Conservation (phyloP, 2,888 invertebrate species). For the Eristalis tenax region DNA sequence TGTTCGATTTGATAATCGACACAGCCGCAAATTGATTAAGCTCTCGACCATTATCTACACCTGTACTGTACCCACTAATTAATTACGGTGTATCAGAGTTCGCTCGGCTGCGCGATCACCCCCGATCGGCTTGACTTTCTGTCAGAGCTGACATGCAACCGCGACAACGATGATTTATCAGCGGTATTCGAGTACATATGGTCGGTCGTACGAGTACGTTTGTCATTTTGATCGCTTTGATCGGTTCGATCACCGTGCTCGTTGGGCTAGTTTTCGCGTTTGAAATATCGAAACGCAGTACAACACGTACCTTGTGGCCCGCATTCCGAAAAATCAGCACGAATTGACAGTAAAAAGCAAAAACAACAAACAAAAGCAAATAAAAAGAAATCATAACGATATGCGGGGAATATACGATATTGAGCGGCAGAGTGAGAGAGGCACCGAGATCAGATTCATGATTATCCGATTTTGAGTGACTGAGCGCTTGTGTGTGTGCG, state of each 20-base stretch:
- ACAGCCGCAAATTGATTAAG: constrained; percentile 45
- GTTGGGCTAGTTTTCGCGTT: not conserved
- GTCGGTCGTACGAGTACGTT: not conserved
- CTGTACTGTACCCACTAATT: constrained; percentile 16
- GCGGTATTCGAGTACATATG: not conserved
- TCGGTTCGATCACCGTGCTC: not conserved
- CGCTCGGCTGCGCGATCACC: not conserved
- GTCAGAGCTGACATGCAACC: not conserved
- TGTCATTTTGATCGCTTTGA: not conserved
- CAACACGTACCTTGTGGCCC: constrained; percentile 21
- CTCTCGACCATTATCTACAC: constrained; percentile 2
- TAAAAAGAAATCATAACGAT: not conserved
- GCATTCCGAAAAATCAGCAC: constrained; percentile 39
- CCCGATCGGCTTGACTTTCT: not conserved
- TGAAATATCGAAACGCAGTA: constrained; percentile 6
- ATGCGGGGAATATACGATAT: constrained; percentile 16
- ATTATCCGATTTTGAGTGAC: constrained; percentile 20
- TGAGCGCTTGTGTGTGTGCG: not conserved
- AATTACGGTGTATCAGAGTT: constrained; percentile 18
- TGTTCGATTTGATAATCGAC: constrained; percentile 49
- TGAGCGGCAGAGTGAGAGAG: not conserved
- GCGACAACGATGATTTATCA: not conserved
- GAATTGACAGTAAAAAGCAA: constrained; percentile 38
- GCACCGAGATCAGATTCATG: constrained; percentile 34
- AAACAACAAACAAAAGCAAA: not conserved